These are phyloP conservation scores for Ophiodon elongatus DNA, from an alignment of 2,113 vertebrate genomes.

Conservation along the genomic window DNA sequence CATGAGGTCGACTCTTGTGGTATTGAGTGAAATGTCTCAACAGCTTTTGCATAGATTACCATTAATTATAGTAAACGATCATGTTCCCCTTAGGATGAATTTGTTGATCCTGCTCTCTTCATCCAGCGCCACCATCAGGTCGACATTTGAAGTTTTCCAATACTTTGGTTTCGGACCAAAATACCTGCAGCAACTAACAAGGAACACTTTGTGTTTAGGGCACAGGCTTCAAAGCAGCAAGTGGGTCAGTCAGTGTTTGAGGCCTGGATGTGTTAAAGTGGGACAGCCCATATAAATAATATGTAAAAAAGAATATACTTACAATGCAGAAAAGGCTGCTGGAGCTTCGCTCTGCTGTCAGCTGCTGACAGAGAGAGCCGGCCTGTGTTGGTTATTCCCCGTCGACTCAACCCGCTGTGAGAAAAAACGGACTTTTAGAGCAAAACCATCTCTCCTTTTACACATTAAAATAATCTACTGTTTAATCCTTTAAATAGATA, in stretches of 20 bases:
- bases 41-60: too few relatives aligned
- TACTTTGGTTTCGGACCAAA: too few relatives aligned
- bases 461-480: background rate
- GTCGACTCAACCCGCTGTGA: conserved; percentile 5
- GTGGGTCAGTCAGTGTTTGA: conserved; percentile 39
- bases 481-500: background rate
- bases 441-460: background rate
- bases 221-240: conserved; percentile 20
- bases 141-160: background rate
- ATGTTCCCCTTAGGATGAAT: background rate
- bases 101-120: background rate
- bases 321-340: conserved; percentile 42
- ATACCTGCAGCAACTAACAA: too few relatives aligned
- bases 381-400: conserved; percentile 10
- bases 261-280: conserved; percentile 28
- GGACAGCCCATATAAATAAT: conserved; percentile 48
- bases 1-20: too few relatives aligned
- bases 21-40: too few relatives aligned
- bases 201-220: background rate
- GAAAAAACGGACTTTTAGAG: conserved; percentile 1
- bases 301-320: conserved; percentile 39
- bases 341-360: conserved; percentile 15
- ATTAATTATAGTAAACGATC: background rate
- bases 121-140: background rate
- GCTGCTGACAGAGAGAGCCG: conserved; percentile 33